Conservation (phyloP, 2,113 vertebrate species). For the Platysternon megacephalum region DNA sequence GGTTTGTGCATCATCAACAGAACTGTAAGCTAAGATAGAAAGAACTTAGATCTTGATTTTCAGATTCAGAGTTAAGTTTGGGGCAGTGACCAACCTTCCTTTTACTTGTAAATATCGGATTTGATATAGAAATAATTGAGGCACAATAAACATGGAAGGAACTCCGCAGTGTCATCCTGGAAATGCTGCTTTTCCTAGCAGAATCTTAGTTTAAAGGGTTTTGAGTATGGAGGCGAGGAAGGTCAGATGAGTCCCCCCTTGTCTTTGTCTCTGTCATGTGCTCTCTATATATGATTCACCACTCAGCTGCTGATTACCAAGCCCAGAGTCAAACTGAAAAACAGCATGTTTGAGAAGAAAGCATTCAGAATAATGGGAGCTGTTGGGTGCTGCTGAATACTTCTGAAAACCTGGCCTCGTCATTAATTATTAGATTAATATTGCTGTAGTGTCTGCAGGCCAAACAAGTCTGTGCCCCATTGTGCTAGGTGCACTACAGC, state of each 20-base stretch:
- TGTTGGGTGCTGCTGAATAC: background rate
- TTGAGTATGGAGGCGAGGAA: background rate
- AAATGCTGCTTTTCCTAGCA: background rate
- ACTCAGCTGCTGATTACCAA: background rate
- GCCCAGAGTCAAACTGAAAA: background rate
- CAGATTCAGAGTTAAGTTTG: background rate
- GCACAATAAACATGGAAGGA: background rate
- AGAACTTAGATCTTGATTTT: background rate
- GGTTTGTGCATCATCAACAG: background rate
- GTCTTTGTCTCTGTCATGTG: background rate
- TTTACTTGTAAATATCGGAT: background rate
- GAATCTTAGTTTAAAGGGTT: background rate
- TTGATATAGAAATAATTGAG: background rate
- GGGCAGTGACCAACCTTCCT: background rate
- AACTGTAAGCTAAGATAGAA: background rate
- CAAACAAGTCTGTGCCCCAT: background rate
- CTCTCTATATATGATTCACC: background rate
- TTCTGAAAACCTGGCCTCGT: background rate
- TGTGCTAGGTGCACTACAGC: background rate
- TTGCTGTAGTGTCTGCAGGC: background rate
- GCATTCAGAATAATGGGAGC: background rate
- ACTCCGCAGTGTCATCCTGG: background rate
- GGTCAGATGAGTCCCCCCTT: background rate
- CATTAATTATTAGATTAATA: background rate
- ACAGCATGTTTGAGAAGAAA: background rate